A percentile compares a stretch with the other conserved stretches of the same genome.
Conservation (phyloP, 2,113 vertebrate species). For the Vireo altiloquus region DNA sequence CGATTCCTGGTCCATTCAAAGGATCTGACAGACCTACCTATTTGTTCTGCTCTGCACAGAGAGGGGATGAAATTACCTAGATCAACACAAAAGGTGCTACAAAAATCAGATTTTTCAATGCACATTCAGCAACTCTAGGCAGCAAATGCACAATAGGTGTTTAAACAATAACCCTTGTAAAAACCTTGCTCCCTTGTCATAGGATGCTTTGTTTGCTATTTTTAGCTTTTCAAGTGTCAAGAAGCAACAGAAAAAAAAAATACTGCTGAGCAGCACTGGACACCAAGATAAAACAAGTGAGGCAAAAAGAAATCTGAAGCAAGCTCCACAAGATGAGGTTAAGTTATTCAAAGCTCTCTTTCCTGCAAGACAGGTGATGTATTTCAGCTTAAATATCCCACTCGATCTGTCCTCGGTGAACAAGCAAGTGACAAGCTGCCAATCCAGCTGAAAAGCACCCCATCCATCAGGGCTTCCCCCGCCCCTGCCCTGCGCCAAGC, state of each 20-base stretch:
- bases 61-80: background rate
- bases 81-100: background rate
- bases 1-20: background rate
- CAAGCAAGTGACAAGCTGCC: background rate
- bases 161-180: background rate
- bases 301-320: background rate
- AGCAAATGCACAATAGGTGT: background rate
- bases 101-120: background rate
- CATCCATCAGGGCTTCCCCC: background rate
- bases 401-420: background rate
- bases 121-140: background rate
- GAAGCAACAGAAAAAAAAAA: background rate
- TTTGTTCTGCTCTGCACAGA: background rate
- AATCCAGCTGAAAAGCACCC: background rate
- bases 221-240: constrained; percentile 17
- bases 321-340: background rate
- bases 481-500: background rate
- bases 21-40: background rate
- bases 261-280: background rate
- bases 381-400: constrained; percentile 17
- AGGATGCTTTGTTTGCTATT: background rate
- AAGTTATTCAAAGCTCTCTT: background rate
- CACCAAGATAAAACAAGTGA: background rate
- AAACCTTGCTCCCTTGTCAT: background rate
- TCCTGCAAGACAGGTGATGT: constrained; percentile 19